Percentiles rank a stretch among this genome's conserved stretches.
phyloP scores from a whole-genome alignment of 1,140 invertebrate species.

The Oreohelix idahoensis region DNA sequence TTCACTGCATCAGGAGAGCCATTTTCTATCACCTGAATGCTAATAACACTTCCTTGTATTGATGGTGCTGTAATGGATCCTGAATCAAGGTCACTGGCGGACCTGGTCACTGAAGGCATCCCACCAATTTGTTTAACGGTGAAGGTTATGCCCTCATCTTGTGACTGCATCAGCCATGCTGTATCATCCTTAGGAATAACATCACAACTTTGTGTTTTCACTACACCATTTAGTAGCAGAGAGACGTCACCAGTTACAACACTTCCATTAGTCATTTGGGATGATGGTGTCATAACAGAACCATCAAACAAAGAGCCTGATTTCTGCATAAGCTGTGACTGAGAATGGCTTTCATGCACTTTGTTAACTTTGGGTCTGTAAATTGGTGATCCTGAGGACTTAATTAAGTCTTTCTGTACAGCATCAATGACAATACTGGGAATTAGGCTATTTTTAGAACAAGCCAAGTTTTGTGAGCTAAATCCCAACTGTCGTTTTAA shows the following conservation, averaged over 20 bases:
- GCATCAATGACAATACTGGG: slow-evolving; percentile 49
- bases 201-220: slow-evolving; percentile 42
- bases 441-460: slow-evolving; percentile 63
- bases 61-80: not conserved
- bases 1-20: slow-evolving; percentile 25
- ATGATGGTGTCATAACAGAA: not conserved
- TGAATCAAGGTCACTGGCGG: slow-evolving; percentile 17
- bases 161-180: slow-evolving; percentile 28
- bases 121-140: not conserved
- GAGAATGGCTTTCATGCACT: slow-evolving; percentile 18
- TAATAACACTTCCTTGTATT: slow-evolving; percentile 48
- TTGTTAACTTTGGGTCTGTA: slow-evolving; percentile 40
- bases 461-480: slow-evolving; percentile 61
- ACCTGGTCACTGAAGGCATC: not conserved
- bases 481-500: slow-evolving; percentile 65
- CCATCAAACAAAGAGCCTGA: not conserved
- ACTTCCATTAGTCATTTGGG: not conserved
- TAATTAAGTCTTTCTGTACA: slow-evolving; percentile 45
- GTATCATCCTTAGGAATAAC: slow-evolving; percentile 36
- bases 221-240: not conserved
- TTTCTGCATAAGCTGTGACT: not conserved
- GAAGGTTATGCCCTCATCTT: slow-evolving; percentile 5
- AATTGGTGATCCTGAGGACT: slow-evolving; percentile 33
- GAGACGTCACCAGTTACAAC: not conserved
- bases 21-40: slow-evolving; percentile 46